Percentiles rank a stretch among this genome's conserved stretches.
Conservation (phyloP, 2,113 vertebrate species). For the Channa argus region DNA sequence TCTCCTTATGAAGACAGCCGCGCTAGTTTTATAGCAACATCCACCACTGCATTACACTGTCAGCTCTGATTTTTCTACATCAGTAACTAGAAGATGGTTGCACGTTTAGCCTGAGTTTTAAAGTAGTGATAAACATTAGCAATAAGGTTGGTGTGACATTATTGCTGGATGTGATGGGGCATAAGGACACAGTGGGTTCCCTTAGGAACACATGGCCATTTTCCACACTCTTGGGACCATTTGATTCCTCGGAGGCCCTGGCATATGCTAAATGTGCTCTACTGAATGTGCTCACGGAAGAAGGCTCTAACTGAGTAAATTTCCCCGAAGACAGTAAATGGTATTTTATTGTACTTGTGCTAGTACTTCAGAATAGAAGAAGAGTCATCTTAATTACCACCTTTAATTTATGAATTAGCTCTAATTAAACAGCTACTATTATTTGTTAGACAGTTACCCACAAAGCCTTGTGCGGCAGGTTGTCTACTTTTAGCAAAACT, state of each 20-base stretch:
- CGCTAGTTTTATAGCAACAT: not conserved
- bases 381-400: slow-evolving; percentile 57
- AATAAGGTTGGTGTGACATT: not conserved
- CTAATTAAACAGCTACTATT: slow-evolving; percentile 58
- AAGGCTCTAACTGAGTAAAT: slow-evolving; percentile 39
- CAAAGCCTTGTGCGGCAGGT: slow-evolving; percentile 25
- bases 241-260: slow-evolving; percentile 10
- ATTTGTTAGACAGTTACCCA: slow-evolving; percentile 26
- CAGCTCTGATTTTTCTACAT: slow-evolving; percentile 3
- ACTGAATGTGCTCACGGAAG: slow-evolving; percentile 28
- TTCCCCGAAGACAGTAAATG: slow-evolving; percentile 55
- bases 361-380: slow-evolving; percentile 48
- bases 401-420: slow-evolving; percentile 75
- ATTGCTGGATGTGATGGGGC: not conserved
- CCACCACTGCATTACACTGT: not conserved
- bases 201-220: not conserved
- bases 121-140: not conserved
- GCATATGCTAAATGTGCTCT: slow-evolving; percentile 20
- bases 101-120: not conserved
- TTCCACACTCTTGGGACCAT: not conserved
- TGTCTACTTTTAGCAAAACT: slow-evolving; percentile 25
- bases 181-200: not conserved
- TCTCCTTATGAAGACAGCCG: too few species aligned
- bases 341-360: slow-evolving; percentile 69
- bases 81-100: not conserved